A percentile compares a stretch with the other conserved stretches of the same genome.
phyloP scores from a whole-genome alignment of 1,140 invertebrate species.

The Drosophila hydei region DNA sequence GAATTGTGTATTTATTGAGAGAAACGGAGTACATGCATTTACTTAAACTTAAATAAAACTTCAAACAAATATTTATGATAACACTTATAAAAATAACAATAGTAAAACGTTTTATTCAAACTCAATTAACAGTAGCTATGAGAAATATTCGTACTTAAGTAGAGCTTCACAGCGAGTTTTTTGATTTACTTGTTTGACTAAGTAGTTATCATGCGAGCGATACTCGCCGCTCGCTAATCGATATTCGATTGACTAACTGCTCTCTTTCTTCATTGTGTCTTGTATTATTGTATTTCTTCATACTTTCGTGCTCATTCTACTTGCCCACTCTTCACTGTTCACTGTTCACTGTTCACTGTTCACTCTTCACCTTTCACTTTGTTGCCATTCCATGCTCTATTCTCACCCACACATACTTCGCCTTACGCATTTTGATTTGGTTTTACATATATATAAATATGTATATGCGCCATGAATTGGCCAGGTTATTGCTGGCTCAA shows the following conservation, averaged over 20 bases:
- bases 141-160: conserved; percentile 22
- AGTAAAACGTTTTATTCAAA: conserved; percentile 50
- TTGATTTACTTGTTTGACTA: conserved; percentile 11
- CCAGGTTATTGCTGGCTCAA: conserved; percentile 82
- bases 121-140: conserved; percentile 27
- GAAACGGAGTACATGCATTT: conserved; percentile 78
- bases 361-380: conserved; percentile 2
- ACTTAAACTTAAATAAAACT: conserved; percentile 37
- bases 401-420: neutral
- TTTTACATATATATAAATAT: neutral
- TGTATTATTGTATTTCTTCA: conserved; percentile 71
- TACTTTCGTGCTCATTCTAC: conserved; percentile 58
- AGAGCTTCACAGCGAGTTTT: conserved; percentile 9
- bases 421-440: conserved; percentile 12
- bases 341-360: neutral
- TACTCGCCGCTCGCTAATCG: conserved; percentile 10
- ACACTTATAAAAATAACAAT: conserved; percentile 24
- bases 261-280: conserved; percentile 56
- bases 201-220: conserved; percentile 25
- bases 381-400: conserved; percentile 1
- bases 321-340: conserved; percentile 4
- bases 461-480: conserved; percentile 17
- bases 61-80: neutral
- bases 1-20: conserved; percentile 40
- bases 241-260: conserved; percentile 47